Conservation (phyloP, 2,113 vertebrate genomes). For the Sialia sialis region DNA sequence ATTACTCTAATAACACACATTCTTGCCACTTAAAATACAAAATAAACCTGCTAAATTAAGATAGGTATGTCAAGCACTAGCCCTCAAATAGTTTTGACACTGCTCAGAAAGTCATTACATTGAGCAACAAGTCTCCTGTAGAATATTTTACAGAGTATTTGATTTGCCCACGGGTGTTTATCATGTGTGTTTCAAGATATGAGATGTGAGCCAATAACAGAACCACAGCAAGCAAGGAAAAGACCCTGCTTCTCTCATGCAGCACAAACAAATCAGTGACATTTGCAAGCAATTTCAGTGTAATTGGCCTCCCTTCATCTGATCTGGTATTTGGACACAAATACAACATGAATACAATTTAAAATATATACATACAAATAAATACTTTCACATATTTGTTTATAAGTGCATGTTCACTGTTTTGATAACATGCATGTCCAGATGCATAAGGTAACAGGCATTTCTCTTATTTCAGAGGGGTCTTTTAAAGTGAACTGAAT, state of each 20-base stretch:
- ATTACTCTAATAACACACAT: conserved; percentile 65
- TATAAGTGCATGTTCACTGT: background rate
- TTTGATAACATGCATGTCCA: background rate
- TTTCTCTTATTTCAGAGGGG: background rate
- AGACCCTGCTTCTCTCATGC: fast-evolving
- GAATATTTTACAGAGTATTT: background rate
- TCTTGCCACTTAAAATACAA: conserved; percentile 66
- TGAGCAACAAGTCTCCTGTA: background rate
- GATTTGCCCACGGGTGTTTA: background rate
- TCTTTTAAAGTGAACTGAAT: background rate
- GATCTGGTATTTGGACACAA: background rate
- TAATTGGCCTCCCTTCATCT: background rate
- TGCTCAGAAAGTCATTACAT: background rate
- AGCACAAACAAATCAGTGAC: background rate
- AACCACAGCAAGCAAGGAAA: background rate
- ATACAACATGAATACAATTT: background rate
- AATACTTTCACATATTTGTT: background rate
- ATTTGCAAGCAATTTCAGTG: background rate
- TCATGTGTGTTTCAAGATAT: fast-evolving
- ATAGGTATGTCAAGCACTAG: background rate
- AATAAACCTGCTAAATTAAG: conserved; percentile 55
- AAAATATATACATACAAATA: background rate
- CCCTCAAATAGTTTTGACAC: background rate
- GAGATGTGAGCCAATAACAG: background rate
- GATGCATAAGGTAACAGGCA: background rate